Base-by-base conservation (phyloP, 2,113 vertebrate genomes). In the Ornithorhynchus anatinus region DNA sequence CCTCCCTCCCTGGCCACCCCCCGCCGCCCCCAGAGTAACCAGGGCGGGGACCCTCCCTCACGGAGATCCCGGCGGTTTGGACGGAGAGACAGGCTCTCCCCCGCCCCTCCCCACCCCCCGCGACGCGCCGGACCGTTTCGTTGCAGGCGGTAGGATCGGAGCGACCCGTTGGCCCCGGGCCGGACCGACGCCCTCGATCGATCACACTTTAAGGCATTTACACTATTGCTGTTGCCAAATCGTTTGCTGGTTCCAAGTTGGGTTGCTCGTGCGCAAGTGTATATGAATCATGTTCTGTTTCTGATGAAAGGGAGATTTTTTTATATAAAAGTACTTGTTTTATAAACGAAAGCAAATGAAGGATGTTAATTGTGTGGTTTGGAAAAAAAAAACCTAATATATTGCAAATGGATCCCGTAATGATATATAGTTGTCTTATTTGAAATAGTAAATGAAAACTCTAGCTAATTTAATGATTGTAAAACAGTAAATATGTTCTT, bases 331-430 rank as follows among this genome's bases (percentile, higher is more conserved):
- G 80, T 82, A 83, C 79, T 88, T 93, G 90, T 93, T 94, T 93
- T 92, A 92, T 92, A 91, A 94, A 91, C 92, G 88, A 91, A 90
- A 91, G 85, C 89, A 88, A 89, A 86, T 81, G 84, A 90, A 91
- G 87, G 88, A 79, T 87, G 88, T 89, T 86, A 86, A 86, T 86
- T 80, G 83, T 89, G 85, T 91, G 89, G 77, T 88, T 86, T 83
- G 80, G 76, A 43, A 39, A 43, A 29, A 36, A n/a, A 72, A 80
- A 81, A 85, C 86, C 84, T 87, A 85, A 79, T 83, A 77, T 82
- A 89, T 86, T 85, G 85, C 77, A 80, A 85, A 85, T 68, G 63
- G 86, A 82, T 83, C 85, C 76, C 59, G 86, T 87, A 69, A 84
- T 65, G 69, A 86, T 82, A 74, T 78, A 83, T 90, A 90, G 88